Evolutionary conservation across 2,113 vertebrate genomes (phyloP).

Genomic region (Charina bottae): DNA sequence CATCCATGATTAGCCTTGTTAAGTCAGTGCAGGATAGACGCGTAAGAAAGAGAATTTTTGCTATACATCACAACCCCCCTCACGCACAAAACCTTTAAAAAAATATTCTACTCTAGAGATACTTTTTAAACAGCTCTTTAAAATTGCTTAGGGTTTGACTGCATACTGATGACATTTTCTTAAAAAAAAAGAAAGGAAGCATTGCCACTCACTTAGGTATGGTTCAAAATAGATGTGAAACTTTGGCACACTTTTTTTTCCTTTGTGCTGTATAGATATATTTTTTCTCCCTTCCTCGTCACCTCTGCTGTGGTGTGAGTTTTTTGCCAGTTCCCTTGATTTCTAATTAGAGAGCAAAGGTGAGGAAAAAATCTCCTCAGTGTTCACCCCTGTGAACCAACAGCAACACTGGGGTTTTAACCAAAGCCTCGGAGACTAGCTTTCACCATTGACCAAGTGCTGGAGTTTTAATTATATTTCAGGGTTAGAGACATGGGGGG

Average conservation of each 20-base stretch:
- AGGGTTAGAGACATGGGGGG: neutral
- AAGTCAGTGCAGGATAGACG: too few relatives aligned
- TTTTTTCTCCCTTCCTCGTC: neutral
- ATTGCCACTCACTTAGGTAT: neutral
- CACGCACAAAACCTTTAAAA: neutral
- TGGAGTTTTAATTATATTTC: neutral
- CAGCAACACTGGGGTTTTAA: neutral
- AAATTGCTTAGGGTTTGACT: neutral
- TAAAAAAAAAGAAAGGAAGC: neutral
- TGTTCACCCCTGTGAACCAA: neutral
- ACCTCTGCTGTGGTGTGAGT: neutral
- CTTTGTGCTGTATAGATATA: neutral
- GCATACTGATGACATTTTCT: neutral
- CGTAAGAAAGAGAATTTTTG: too few relatives aligned
- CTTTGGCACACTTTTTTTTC: neutral
- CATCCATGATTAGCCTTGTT: too few relatives aligned
- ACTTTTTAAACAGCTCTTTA: neutral
- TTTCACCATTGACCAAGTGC: neutral
- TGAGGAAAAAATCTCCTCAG: neutral
- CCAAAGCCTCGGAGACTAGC: neutral
- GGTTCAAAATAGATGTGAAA: neutral
- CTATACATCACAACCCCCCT: too few relatives aligned
- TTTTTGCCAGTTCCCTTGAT: neutral
- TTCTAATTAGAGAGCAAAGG: constrained; percentile 5
- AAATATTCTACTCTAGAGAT: neutral